A percentile compares a stretch with the other conserved stretches of the same genome.
These are phyloP conservation scores for Porites lutea DNA, from an alignment of 64 coral and sea anemone genomes.

Conservation along the genomic window DNA sequence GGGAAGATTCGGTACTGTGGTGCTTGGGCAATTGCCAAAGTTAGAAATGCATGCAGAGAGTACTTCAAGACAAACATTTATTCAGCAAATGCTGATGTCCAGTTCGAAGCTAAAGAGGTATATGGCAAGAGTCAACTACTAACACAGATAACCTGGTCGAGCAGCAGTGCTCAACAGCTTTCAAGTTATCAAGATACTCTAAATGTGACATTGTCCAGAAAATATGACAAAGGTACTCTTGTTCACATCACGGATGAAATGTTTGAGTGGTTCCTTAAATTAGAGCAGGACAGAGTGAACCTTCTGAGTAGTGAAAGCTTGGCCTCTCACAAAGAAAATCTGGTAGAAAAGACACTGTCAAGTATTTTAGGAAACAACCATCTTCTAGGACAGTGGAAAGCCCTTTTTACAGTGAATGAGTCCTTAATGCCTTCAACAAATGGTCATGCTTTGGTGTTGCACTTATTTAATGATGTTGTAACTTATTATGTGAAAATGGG, in stretches of 20 bases:
- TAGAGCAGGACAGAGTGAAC: background rate
- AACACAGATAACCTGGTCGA: background rate
- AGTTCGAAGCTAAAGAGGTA: background rate
- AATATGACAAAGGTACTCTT: background rate
- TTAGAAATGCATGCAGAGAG: conserved; percentile 16
- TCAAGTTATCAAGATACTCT: background rate
- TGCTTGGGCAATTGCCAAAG: conserved; percentile 17
- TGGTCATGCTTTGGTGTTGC: background rate
- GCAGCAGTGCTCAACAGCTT: background rate
- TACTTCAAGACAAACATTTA: too few relatives aligned
- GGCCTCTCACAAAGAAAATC: background rate
- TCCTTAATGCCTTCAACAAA: too few relatives aligned
- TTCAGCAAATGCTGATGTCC: too few relatives aligned
- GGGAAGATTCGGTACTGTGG: conserved; percentile 42
- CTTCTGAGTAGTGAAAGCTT: background rate
- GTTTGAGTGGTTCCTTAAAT: background rate
- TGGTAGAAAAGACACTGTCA: background rate
- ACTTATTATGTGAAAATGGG: conserved; percentile 44
- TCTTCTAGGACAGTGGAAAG: background rate
- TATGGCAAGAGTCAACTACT: conserved; percentile 14
- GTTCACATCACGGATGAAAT: too few relatives aligned
- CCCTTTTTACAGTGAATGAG: background rate
- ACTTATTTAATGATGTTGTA: background rate
- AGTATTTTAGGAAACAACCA: background rate
- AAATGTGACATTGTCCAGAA: conserved; percentile 16